Conservation (phyloP, 2,888 invertebrate genomes). For the Ophion ventricosus region DNA sequence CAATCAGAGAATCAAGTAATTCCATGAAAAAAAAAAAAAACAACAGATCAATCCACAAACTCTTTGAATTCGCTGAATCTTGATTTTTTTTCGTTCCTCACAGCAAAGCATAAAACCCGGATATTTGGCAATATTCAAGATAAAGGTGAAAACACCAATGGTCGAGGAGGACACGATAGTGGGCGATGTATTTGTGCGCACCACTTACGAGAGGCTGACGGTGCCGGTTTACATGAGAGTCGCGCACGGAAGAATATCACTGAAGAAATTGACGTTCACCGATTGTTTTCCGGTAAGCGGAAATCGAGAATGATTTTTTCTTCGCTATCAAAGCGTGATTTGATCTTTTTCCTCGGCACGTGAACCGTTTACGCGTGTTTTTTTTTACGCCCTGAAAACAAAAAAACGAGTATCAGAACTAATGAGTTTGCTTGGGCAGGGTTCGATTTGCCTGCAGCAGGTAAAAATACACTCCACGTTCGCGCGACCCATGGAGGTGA, state of each 20-base stretch:
- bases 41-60: too few relatives aligned
- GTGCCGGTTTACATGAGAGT: slow-evolving; percentile 90
- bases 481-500: slow-evolving; percentile 91
- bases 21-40: too few relatives aligned
- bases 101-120: slow-evolving; percentile 86
- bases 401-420: not conserved
- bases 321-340: not conserved
- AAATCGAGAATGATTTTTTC: not conserved
- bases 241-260: slow-evolving; percentile 88
- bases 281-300: slow-evolving; percentile 91
- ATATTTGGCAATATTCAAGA: slow-evolving; percentile 89
- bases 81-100: slow-evolving; percentile 70
- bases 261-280: slow-evolving; percentile 87
- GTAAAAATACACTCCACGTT: slow-evolving; percentile 93
- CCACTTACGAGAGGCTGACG: slow-evolving; percentile 88
- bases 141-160: slow-evolving; percentile 88
- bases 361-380: too few relatives aligned
- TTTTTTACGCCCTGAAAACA: not conserved
- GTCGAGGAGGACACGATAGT: slow-evolving; percentile 88
- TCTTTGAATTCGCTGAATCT: not conserved
- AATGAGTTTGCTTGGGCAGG: slow-evolving; percentile 84
- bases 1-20: too few relatives aligned
- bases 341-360: not conserved
- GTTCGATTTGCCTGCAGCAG: slow-evolving; percentile 90
- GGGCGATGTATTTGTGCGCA: slow-evolving; percentile 90